Percentiles rank a stretch among this genome's conserved stretches.
Evolutionary conservation across 2,797 vertebrate genomes (phyloP).

Genomic region (Sebastes wilsoni): DNA sequence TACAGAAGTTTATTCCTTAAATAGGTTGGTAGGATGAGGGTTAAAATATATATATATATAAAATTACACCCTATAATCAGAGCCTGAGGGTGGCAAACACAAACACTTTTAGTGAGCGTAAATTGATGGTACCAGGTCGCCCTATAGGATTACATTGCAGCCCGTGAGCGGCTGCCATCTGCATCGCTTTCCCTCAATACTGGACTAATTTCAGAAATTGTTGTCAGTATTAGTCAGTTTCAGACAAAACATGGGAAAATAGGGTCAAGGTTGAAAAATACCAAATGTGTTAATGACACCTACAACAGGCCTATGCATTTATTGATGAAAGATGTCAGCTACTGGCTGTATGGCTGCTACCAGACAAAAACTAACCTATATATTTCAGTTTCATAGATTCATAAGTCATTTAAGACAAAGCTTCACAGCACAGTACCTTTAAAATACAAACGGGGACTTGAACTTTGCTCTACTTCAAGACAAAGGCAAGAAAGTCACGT

Average conservation of each 20-base stretch:
- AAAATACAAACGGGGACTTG: neutral
- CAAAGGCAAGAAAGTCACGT: neutral
- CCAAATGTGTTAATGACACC: neutral
- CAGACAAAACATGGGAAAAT: neutral
- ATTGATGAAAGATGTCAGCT: neutral
- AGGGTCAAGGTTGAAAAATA: neutral
- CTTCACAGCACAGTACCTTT: neutral
- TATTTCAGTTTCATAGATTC: neutral
- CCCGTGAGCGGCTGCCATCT: neutral
- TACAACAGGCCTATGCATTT: neutral
- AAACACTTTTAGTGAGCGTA: neutral
- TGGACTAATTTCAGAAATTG: neutral
- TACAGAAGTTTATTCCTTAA: no score
- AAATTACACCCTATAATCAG: neutral
- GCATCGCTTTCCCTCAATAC: neutral
- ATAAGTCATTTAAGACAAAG: neutral
- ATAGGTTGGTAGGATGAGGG: no score
- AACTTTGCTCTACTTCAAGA: constrained; percentile 22
- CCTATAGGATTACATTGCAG: neutral
- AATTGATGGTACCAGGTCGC: neutral
- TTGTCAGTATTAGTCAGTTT: neutral
- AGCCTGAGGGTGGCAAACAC: neutral
- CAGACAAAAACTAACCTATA: neutral
- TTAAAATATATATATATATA: no score
- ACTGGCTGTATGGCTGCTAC: neutral